Evolutionary conservation across 2,888 invertebrate species (phyloP), one percentile per base, ranked within the genome.

Genomic region (Eilema depressum): DNA sequence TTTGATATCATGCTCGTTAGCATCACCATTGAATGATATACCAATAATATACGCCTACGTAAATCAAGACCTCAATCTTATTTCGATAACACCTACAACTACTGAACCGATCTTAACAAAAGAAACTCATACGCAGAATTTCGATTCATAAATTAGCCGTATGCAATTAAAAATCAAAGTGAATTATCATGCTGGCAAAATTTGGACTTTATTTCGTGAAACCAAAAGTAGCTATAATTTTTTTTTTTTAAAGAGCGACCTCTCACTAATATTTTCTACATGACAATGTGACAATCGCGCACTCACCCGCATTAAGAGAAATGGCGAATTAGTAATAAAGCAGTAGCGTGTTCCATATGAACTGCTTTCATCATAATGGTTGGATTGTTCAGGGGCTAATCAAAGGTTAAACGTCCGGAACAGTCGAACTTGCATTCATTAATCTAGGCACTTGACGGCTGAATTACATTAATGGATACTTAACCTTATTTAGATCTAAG

Each of bases 321-420:
- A 26, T 26, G 14, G 17, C 28, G 61, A 61, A 30, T 17, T 56
- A 10, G 41, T 41, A 41, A 41, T 33, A 53, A 47, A 65, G n/a
- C 10, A 53, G 62, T 25, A 30, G 63, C 37, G 8, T 66, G 59
- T 60, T 63, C 47, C 30, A 59, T 41, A 65, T 59, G 67, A 68
- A 62, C 41, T 61, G 28, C 71, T 67, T 71, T 70, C 37, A 71
- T 68, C 63, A 63, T 63, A 57, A 65, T 59, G 61, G 73, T 33
- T 30, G 53, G 20, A 71, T 71, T 69, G 74, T 57, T 77, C 71
- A 26, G 63, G 41, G 82, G 82, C 75, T 83, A 83, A 83, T 83
- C 77, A 83, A 78, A 83, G 84, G 83, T 83, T 75, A 83, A 79
- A 78, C 47, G 75, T 63, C 67, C 64, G 41, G 66, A 73, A 72